phyloP scores from a whole-genome alignment of 2,888 invertebrate genomes.

The Esperia sulphurella region DNA sequence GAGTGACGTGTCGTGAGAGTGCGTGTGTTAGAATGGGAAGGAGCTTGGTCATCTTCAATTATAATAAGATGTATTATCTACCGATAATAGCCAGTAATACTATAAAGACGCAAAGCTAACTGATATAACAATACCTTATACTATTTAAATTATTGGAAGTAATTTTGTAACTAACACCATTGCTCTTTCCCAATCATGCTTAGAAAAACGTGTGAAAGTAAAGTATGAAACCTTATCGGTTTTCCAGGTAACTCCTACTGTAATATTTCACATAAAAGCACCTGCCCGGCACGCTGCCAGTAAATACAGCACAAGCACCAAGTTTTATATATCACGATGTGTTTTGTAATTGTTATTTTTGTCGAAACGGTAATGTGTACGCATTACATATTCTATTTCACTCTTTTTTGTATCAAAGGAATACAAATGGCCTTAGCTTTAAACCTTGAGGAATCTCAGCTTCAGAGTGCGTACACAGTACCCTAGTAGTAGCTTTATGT shows the following conservation, averaged over 20 bases:
- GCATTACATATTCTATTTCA: slow-evolving; percentile 21
- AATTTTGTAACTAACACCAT: not conserved
- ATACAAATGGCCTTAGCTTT: slow-evolving; percentile 1
- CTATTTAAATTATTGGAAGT: too few species aligned
- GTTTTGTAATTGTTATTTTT: slow-evolving; percentile 73
- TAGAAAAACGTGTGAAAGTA: slow-evolving; percentile 40
- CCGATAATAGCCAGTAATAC: too few species aligned
- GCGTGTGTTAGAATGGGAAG: slow-evolving; percentile 18
- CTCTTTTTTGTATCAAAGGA: not conserved
- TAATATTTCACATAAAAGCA: slow-evolving; percentile 76
- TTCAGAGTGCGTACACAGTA: slow-evolving; percentile 46
- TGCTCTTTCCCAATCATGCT: slow-evolving; percentile 37
- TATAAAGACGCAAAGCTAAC: too few species aligned
- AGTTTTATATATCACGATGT: slow-evolving; percentile 76
- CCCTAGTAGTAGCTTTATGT: slow-evolving; percentile 77
- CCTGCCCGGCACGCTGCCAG: slow-evolving; percentile 80
- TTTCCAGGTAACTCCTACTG: slow-evolving; percentile 69
- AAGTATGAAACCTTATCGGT: slow-evolving; percentile 46
- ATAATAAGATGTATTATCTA: not conserved
- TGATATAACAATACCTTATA: not conserved
- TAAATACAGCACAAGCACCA: slow-evolving; percentile 77
- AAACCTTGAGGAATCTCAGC: slow-evolving; percentile 11
- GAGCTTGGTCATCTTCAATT: slow-evolving; percentile 16
- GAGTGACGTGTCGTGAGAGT: slow-evolving; percentile 21
- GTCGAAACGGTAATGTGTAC: slow-evolving; percentile 71